A percentile compares a stretch with the other conserved stretches of the same genome.
phyloP scores from a whole-genome alignment of 2,113 vertebrate species.

The Gymnarchus niloticus region DNA sequence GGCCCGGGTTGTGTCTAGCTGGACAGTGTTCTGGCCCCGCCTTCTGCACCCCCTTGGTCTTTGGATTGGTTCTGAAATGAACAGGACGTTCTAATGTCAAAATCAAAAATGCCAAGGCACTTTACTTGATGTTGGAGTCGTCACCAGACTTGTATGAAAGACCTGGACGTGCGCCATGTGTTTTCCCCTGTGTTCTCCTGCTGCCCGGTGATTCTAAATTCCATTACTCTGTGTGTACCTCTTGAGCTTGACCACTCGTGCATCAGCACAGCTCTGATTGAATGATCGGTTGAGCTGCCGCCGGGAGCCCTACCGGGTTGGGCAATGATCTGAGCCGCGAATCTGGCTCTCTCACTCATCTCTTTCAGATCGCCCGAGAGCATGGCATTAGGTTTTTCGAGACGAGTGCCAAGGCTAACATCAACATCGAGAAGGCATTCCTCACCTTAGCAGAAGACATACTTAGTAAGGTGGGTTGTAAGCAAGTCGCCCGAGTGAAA shows the following conservation, averaged over 20 bases:
- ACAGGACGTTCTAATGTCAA: too few relatives aligned
- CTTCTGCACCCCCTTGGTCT: too few relatives aligned
- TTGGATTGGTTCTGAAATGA: too few relatives aligned
- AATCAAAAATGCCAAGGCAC: too few relatives aligned
- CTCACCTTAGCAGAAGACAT: constrained; percentile 99
- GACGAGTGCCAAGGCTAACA: constrained; percentile 98
- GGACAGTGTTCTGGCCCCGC: too few relatives aligned
- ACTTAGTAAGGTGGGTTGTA: constrained; percentile 85
- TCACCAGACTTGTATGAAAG: too few relatives aligned
- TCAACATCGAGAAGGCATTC: constrained; percentile 99
- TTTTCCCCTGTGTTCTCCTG: neutral
- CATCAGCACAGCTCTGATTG: neutral
- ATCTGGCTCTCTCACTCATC: neutral
- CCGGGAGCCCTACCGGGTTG: too few relatives aligned
- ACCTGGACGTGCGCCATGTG: too few relatives aligned
- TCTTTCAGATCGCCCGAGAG: constrained; percentile 86
- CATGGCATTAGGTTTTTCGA: constrained; percentile 99
- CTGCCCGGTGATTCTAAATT: neutral
- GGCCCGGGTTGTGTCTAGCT: too few relatives aligned
- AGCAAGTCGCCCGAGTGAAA: neutral
- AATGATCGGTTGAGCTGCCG: neutral
- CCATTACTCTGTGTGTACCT: neutral
- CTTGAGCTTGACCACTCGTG: neutral
- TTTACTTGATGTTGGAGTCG: neutral
- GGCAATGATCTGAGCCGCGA: too few relatives aligned